Conservation (phyloP, 2,888 invertebrate species). For the Tetrapedia diversipes region DNA sequence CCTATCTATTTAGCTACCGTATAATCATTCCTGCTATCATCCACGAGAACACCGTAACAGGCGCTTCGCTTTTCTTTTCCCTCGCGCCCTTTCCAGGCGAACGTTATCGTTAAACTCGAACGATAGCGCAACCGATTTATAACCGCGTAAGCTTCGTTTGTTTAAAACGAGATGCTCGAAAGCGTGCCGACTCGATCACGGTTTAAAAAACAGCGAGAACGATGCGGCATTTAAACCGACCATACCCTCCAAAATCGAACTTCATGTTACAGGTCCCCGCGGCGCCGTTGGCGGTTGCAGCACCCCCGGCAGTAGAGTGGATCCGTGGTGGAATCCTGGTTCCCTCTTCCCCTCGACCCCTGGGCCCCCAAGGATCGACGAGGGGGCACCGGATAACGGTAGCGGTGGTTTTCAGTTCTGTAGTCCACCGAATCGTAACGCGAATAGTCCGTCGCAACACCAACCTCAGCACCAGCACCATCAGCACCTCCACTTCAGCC, state of each 20-base stretch:
- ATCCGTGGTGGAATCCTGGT: constrained; percentile 82
- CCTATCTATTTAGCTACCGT: constrained; percentile 70
- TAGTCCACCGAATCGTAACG: constrained; percentile 58
- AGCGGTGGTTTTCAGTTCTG: constrained; percentile 71
- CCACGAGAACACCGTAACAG: background rate
- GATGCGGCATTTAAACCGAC: constrained; percentile 37
- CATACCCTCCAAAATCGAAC: constrained; percentile 41
- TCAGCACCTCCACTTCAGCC: constrained; percentile 41
- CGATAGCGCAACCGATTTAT: too few species aligned
- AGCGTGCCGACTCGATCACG: too few species aligned
- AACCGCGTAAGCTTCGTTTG: too few species aligned
- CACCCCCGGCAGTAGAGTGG: constrained; percentile 82
- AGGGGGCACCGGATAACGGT: constrained; percentile 76
- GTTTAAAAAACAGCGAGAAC: constrained; percentile 19
- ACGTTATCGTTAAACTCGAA: too few species aligned
- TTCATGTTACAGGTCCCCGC: constrained; percentile 79
- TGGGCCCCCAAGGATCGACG: constrained; percentile 79
- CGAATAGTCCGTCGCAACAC: constrained; percentile 38
- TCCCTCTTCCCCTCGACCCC: constrained; percentile 78
- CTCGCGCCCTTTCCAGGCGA: too few species aligned
- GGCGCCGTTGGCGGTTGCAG: constrained; percentile 82
- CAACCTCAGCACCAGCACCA: constrained; percentile 46
- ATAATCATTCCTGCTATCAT: constrained; percentile 9
- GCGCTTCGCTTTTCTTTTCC: too few species aligned
- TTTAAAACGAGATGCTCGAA: too few species aligned